Base-by-base conservation (phyloP, 2,113 vertebrate species). In the Mystacornis crossleyi region DNA sequence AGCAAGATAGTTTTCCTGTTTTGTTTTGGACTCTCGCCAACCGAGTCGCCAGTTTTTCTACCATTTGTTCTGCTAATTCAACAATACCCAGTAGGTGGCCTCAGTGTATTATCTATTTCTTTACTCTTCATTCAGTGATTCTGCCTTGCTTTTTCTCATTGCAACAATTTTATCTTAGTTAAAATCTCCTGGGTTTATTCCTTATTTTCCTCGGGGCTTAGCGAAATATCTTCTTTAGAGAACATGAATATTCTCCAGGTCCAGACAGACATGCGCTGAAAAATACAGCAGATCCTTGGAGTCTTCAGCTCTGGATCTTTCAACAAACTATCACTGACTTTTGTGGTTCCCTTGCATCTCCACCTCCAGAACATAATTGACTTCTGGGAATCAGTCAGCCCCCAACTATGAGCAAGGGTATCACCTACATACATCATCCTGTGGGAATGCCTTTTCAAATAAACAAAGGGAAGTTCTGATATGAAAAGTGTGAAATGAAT, bases 11-110 rank as follows among this genome's bases (percentile, higher is more conserved):
- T n/a, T 40, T 55, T 67, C 48, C 29, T 60, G 8, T 14, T 79
- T 53, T 48, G 15, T 38, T 79, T 77, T 55, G 85, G 67, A 34
- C 18, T 51, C 21, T 26, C 47, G 90, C 61, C 91, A 92, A 48
- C 10, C 2, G 33, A 58, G 29, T 69, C 17, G 64, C 15, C 48
- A 40, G 38, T 15, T 89, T 77, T 85, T 15, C 28, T 28, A 33
- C 17, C 26, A 54, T 50, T 90, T 75, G 25, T 15, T 88, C 51
- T 82, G 95, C 67, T 81, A 90, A 80, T 83, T 91, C 82, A 81
- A 66, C 6, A 86, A 33, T 6, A 60, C 6, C 95, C 96, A 95
- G 95, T 94, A 97, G 96, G 88, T 97, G 95, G 92, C 95, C 95
- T 74, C 96, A 92, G 75, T 4, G 92, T 70, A 96, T 93, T 94